Conservation (phyloP, 2,888 invertebrate species). For the Periphyllus acericola region DNA sequence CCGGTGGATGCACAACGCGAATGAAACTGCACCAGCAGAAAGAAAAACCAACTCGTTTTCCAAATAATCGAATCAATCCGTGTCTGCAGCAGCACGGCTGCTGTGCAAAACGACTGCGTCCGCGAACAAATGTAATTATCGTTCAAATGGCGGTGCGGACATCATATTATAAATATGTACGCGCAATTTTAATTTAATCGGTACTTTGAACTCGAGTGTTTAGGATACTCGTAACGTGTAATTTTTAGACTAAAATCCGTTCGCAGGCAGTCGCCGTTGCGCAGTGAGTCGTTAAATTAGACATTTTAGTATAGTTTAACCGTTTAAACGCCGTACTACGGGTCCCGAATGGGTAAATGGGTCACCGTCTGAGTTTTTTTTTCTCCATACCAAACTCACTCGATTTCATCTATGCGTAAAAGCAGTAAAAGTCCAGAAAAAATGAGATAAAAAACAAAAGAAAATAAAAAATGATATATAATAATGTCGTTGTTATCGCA, state of each 20-base stretch:
- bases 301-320: background rate
- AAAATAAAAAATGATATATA: no score
- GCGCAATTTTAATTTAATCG: background rate
- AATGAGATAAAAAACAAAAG: background rate
- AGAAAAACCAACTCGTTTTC: background rate
- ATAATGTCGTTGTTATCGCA: no score
- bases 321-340: conserved; percentile 3
- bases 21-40: background rate
- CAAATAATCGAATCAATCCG: background rate
- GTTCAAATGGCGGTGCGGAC: no score
- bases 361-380: background rate
- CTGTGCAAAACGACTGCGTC: no score
- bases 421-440: background rate
- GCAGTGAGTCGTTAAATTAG: conserved; percentile 38
- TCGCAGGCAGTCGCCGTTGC: background rate
- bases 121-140: no score
- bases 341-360: conserved; percentile 6
- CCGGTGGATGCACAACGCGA: no score
- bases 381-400: background rate
- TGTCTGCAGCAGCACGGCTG: background rate
- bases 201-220: background rate
- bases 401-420: background rate
- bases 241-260: background rate
- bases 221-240: background rate
- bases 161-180: no score